These are phyloP conservation scores for Parapristionchus giblindavisi DNA, from an alignment of 2,888 invertebrate genomes.

Conservation along the genomic window DNA sequence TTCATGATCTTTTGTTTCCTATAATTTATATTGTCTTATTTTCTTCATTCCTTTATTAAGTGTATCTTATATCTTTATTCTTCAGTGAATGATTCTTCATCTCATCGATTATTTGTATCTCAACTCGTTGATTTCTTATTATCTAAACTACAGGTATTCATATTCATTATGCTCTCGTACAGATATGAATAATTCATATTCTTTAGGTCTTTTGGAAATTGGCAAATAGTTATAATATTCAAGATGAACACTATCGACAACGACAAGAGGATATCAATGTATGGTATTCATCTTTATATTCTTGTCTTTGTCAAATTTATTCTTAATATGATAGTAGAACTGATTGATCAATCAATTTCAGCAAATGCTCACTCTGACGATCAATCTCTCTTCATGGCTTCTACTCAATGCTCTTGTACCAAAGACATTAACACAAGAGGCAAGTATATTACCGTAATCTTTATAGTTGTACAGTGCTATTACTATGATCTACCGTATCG, in stretches of 20 bases:
- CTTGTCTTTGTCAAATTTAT: background rate
- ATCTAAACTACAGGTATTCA: conserved; percentile 70
- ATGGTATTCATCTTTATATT: conserved; percentile 16
- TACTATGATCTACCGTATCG: background rate
- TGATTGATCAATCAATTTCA: too few species aligned
- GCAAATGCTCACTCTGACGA: conserved; percentile 67
- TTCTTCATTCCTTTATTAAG: too few species aligned
- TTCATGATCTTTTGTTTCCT: too few species aligned
- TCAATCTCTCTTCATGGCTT: conserved; percentile 68
- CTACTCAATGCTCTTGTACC: conserved; percentile 68
- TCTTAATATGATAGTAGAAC: too few species aligned
- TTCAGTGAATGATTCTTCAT: conserved; percentile 73
- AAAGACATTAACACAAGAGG: conserved; percentile 46
- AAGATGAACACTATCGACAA: conserved; percentile 77
- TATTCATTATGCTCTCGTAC: too few species aligned
- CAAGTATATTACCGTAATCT: background rate
- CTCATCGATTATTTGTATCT: conserved; percentile 82
- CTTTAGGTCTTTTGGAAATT: conserved; percentile 95
- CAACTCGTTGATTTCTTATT: conserved; percentile 82
- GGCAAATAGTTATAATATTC: conserved; percentile 91
- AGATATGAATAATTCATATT: too few species aligned
- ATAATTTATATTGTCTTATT: too few species aligned
- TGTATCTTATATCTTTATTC: too few species aligned
- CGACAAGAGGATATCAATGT: conserved; percentile 67
- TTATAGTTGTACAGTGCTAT: background rate